phyloP scores from a whole-genome alignment of 37 sponge, comb jelly and placozoan genomes.

The Theonella swinhoei region DNA sequence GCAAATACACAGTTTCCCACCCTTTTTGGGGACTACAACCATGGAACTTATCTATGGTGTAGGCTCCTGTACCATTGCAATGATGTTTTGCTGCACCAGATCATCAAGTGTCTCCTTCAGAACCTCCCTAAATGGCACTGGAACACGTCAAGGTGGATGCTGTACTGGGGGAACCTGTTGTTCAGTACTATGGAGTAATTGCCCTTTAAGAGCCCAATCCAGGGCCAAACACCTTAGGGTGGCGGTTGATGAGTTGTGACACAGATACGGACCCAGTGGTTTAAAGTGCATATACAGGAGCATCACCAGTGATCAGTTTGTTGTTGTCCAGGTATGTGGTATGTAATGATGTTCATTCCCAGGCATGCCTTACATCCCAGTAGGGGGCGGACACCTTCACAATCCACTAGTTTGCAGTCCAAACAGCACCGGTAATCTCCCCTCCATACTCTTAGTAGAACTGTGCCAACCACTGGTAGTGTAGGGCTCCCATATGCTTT shows the following conservation, averaged over 20 bases:
- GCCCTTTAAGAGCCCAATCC: conserved; percentile 43
- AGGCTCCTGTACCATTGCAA: conserved; percentile 32
- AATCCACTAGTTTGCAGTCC: conserved; percentile 28
- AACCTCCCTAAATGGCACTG: conserved; percentile 35
- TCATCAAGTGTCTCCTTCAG: conserved; percentile 26
- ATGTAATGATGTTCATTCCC: conserved; percentile 21
- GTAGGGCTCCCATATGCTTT: conserved; percentile 34
- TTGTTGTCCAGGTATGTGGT: conserved; percentile 32
- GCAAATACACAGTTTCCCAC: conserved; percentile 52
- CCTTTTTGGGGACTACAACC: no score
- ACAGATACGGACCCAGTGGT: background rate
- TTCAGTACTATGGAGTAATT: conserved; percentile 44
- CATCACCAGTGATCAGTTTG: conserved; percentile 9
- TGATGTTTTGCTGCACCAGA: conserved; percentile 10
- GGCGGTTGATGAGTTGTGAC: conserved; percentile 5
- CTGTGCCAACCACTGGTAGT: conserved; percentile 35
- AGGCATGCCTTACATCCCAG: conserved; percentile 35
- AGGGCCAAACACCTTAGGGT: conserved; percentile 18
- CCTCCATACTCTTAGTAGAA: background rate
- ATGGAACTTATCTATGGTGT: conserved; percentile 50
- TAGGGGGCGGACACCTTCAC: conserved; percentile 15
- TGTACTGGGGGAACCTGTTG: conserved; percentile 19
- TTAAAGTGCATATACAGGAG: background rate
- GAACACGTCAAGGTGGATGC: conserved; percentile 43
- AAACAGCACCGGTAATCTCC: conserved; percentile 12